Percentiles rank a stretch among this genome's conserved stretches.
Evolutionary conservation across 2,797 vertebrate species (phyloP).

Genomic region (Leptodactylus fallax): DNA sequence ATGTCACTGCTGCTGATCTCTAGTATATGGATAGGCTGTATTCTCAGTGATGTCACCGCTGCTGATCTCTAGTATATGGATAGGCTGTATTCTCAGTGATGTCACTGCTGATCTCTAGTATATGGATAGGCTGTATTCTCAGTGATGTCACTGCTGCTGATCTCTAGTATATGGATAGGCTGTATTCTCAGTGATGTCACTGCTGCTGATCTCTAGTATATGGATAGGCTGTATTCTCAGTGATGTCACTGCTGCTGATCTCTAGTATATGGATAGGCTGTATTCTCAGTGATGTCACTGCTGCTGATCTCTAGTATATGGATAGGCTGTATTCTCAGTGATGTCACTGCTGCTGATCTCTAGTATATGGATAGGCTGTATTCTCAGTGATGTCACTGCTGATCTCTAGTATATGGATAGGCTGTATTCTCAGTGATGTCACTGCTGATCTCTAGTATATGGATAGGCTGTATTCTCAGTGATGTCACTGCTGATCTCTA

Average conservation of each 20-base stretch:
- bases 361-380: background rate
- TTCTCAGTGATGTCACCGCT: background rate
- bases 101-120: background rate
- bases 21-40: background rate
- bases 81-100: background rate
- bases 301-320: background rate
- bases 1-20: background rate
- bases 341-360: background rate
- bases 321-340: background rate
- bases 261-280: background rate
- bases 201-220: background rate
- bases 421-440: background rate
- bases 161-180: background rate
- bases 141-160: background rate
- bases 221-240: background rate
- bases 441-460: background rate
- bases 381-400: background rate
- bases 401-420: background rate
- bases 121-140: background rate
- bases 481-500: background rate
- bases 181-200: background rate
- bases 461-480: background rate
- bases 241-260: background rate
- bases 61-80: background rate
- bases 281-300: background rate